phyloP scores from a whole-genome alignment of 2,113 vertebrate genomes.

The Pluvianellus socialis region DNA sequence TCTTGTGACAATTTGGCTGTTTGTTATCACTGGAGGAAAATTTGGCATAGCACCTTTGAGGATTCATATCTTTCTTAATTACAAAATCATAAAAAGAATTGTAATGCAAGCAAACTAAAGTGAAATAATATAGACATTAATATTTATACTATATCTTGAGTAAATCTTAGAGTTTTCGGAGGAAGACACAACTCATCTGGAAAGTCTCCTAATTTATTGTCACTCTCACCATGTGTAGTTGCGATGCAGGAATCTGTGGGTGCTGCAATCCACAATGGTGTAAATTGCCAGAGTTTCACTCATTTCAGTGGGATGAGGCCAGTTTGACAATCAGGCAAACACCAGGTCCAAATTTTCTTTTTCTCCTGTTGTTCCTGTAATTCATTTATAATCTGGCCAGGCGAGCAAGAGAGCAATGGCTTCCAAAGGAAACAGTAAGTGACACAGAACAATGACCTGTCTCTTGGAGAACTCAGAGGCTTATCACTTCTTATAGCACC shows the following conservation, averaged over 20 bases:
- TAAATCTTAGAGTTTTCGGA: background rate
- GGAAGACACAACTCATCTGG: background rate
- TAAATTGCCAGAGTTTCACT: background rate
- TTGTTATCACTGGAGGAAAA: background rate
- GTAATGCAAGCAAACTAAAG: background rate
- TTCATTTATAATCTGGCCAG: background rate
- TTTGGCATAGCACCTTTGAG: background rate
- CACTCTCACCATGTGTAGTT: background rate
- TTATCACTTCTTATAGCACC: background rate
- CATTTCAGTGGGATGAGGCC: background rate
- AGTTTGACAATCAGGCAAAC: background rate
- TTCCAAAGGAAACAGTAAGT: background rate
- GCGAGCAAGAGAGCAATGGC: background rate
- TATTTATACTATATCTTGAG: background rate
- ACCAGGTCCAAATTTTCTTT: background rate
- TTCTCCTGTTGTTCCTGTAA: background rate
- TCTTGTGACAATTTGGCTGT: background rate
- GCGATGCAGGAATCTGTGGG: background rate
- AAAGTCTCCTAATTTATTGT: background rate
- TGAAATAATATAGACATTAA: background rate
- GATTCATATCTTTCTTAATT: background rate
- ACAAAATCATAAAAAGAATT: background rate
- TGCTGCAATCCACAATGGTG: fast-evolving
- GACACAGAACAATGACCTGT: background rate
- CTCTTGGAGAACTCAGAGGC: background rate